These are phyloP conservation scores for Misgurnus mizolepis DNA, from an alignment of 2,113 vertebrate genomes.

Conservation along the genomic window DNA sequence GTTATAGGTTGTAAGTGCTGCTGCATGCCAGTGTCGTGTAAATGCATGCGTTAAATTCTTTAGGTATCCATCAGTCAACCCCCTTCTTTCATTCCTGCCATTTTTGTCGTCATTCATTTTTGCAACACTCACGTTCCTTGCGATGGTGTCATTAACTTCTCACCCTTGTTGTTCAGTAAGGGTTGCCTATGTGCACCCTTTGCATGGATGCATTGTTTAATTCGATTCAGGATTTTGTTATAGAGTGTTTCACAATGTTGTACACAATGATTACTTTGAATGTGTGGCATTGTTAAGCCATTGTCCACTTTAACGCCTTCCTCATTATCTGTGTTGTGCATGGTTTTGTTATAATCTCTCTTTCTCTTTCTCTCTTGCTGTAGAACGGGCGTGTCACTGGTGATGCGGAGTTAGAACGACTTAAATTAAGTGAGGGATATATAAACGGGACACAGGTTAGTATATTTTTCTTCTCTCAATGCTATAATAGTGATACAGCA, in stretches of 20 bases:
- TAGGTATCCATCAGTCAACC: conserved; percentile 4
- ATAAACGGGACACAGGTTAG: conserved; percentile 91
- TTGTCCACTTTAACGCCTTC: conserved; percentile 1
- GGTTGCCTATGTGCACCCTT: background rate
- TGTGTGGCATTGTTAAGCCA: conserved; percentile 30
- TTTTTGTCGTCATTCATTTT: background rate
- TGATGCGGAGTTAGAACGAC: conserved; percentile 91
- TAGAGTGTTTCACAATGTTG: background rate
- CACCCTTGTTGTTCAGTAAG: background rate
- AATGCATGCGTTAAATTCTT: conserved; percentile 42
- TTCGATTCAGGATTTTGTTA: background rate
- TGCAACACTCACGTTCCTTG: background rate
- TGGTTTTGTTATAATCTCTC: conserved; percentile 8
- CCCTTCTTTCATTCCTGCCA: conserved; percentile 5
- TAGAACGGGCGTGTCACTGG: conserved; percentile 91
- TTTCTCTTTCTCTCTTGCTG: conserved; percentile 58
- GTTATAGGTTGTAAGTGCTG: conserved; percentile 9
- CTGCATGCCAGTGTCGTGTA: conserved; percentile 5
- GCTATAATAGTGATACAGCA: background rate
- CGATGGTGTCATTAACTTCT: background rate
- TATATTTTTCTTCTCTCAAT: background rate
- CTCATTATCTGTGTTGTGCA: background rate
- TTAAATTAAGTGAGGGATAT: conserved; percentile 89
- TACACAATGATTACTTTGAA: background rate
- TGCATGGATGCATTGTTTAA: background rate